Evolutionary conservation across 2,113 vertebrate genomes (phyloP).

Genomic region (Fulica atra): DNA sequence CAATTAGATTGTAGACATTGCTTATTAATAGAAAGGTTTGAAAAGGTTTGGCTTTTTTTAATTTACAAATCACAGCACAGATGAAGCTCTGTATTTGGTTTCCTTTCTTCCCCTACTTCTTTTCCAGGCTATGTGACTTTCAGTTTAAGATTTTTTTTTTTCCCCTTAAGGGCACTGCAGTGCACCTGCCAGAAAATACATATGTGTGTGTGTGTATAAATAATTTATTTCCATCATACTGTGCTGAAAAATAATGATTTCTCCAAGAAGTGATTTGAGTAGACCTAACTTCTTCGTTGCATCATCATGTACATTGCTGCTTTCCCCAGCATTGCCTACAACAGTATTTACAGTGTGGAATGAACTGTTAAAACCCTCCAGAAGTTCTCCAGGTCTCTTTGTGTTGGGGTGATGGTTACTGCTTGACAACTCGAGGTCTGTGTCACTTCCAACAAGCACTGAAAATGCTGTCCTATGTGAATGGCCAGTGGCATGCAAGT

Average conservation of each 20-base stretch:
- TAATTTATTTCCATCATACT: neutral
- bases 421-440: neutral
- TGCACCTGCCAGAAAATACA: neutral
- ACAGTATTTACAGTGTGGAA: neutral
- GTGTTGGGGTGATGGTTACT: neutral
- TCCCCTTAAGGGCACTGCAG: neutral
- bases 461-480: neutral
- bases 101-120: neutral
- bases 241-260: neutral
- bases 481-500: neutral
- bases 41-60: neutral
- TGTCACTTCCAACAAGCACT: neutral
- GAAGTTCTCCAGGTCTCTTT: neutral
- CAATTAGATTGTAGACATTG: neutral
- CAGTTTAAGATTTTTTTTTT: neutral
- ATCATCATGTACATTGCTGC: neutral
- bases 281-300: neutral
- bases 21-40: neutral
- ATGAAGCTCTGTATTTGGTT: neutral
- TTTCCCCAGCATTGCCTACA: neutral
- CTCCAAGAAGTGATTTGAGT: neutral
- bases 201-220: neutral
- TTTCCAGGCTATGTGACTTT: neutral
- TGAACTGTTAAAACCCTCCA: neutral
- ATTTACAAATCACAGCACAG: neutral